Base-by-base conservation (phyloP, 2,797 vertebrate species). In the Sebastes melanostomus region DNA sequence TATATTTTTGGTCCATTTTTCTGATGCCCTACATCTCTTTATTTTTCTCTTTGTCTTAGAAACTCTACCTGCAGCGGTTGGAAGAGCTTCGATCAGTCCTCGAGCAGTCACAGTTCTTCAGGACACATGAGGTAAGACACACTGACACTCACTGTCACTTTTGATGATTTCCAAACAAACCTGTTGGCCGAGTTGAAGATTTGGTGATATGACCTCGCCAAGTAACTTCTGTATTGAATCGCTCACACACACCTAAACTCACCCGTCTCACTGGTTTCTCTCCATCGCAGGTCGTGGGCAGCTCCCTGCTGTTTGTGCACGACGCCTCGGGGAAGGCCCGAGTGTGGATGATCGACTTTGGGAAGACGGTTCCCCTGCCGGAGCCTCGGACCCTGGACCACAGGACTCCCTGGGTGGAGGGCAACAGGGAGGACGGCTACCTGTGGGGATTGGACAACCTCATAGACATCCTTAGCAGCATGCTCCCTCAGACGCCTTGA, bases 331-430 rank as follows among this genome's bases (percentile, higher is more conserved):
- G 95, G 52, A 94, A 94, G 77, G 96, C 97, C 58, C 94, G 92
- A 12, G 96, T 98, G 46, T 98, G 97, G 97, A 98, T 98, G 97
- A 98, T 98, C 0, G 97, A 98, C 93, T 98, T 98, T 2, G 97
- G 97, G 66, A 98, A 98, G 91, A 98, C 97, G 0, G 95, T 97
- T 1, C 94, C 95, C 20, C 91, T 97, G 59, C 95, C 92, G 0
- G 82, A 88, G 2, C 90, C 94, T 29, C 92, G 85, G 73, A 96
- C 81, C 1, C 92, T 98, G 72, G 94, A 96, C 90, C 97, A 98
- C 91, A 91, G 97, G 65, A 96, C 95, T 9, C 93, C 96, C 50
- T 98, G 97, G 97, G 72, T 83, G 1, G 97, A 96, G 71, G 97
- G 97, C 30, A 98, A 97, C 94, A 95, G 93, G 2, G 97, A 98